Base-by-base conservation (phyloP, 2,113 vertebrate species). In the Anser brachyrhynchus region DNA sequence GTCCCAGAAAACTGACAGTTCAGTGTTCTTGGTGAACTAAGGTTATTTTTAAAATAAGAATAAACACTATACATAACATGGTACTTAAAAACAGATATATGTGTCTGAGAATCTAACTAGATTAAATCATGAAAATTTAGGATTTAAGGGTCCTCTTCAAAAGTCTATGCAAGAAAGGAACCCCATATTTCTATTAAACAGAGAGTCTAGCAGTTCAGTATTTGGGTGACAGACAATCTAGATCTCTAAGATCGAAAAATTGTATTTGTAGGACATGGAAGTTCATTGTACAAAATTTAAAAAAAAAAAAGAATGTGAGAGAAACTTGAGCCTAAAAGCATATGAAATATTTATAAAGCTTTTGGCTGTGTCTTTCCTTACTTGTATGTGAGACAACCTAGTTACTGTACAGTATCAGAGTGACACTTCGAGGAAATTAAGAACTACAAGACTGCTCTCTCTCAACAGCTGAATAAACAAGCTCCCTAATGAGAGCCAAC, bases 391-490 rank as follows among this genome's bases (percentile, higher is more conserved):
- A 86, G 70, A 78, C 59, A 81, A 37, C 51, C 61, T 57, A 75
- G 57, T 61, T 89, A 26, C 55, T 91, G 64, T n/a, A 31, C 23
- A 59, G 37, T 72, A 41, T 69, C 90, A 69, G 23, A 71, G 31
- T 75, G 84, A 82, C 84, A 39, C 78, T 84, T 15, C 11, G 25
- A 58, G 65, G 75, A 71, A 71, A 71, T 51, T 14, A 51, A 71
- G 35, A 87, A 22, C 31, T 46, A n/a, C 25, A 46, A 33, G 71
- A n/a, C 1, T 7, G 52, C n/a, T 44, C n/a, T 37, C 41, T 74
- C 52, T 81, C 41, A 62, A 23, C 71, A 94, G 74, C 87, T 91
- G 18, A 12, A 33, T 43, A 82, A 85, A 91, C 93, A 93, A 79
- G 33, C 8, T 57, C 73, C 31, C 43, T 52, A 69, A 52, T 52